Evolutionary conservation across 2,888 invertebrate genomes (phyloP).

Genomic region (Euplexia lucipara): DNA sequence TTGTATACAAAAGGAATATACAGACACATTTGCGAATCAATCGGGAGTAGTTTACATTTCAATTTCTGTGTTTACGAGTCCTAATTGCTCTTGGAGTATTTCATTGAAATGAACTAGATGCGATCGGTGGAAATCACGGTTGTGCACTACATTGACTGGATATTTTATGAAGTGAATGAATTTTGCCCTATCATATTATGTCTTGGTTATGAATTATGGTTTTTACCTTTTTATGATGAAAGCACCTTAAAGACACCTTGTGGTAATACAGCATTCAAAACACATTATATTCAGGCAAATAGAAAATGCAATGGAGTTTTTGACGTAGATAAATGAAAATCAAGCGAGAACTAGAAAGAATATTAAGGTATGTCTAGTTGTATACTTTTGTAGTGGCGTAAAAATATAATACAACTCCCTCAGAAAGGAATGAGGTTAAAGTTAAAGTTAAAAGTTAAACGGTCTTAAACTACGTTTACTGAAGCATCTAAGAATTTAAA

Average conservation of each 20-base stretch:
- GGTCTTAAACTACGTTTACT: background rate
- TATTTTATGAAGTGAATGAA: conserved; percentile 3
- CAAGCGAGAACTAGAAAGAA: background rate
- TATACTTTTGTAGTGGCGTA: background rate
- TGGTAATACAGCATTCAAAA: background rate
- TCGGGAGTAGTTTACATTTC: conserved; percentile 60
- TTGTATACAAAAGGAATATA: conserved; percentile 57
- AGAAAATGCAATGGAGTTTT: background rate
- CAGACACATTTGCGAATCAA: conserved; percentile 57
- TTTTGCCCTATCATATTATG: background rate
- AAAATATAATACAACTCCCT: background rate
- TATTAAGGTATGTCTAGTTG: background rate
- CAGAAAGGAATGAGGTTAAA: background rate
- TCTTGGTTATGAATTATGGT: background rate
- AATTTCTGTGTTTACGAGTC: conserved; percentile 62
- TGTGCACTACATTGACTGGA: conserved; percentile 10
- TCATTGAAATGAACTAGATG: conserved; percentile 53
- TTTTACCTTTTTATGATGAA: background rate
- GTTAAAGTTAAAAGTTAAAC: background rate
- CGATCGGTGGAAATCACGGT: conserved; percentile 19
- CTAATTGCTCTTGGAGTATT: conserved; percentile 62
- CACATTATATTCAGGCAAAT: background rate
- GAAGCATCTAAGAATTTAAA: conserved; percentile 25
- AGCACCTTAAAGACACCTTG: too few species aligned
- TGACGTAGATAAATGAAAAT: background rate